Conservation (phyloP, 1,140 invertebrate species). For the Procambarus virginalis region DNA sequence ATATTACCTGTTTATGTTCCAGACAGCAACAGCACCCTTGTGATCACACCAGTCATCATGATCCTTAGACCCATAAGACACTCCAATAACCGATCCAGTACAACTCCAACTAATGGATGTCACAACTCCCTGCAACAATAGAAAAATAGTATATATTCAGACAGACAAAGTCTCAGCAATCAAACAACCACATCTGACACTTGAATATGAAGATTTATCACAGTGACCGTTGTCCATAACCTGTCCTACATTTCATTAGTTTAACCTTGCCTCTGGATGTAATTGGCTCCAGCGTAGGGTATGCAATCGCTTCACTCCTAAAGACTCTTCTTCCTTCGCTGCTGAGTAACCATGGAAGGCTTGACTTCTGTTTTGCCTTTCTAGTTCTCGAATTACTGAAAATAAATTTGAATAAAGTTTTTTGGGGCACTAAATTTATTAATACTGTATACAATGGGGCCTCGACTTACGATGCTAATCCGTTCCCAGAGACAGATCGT, state of each 20-base stretch:
- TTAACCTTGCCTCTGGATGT: not conserved
- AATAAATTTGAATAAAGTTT: not conserved
- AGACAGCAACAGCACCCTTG: conserved; percentile 52
- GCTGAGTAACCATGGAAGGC: conserved; percentile 15
- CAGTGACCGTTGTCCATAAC: too few relatives aligned
- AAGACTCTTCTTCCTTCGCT: not conserved
- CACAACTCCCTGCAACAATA: conserved; percentile 49
- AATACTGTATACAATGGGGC: too few relatives aligned
- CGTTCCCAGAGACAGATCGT: too few relatives aligned
- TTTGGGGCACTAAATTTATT: too few relatives aligned
- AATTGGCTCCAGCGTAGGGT: conserved; percentile 18
- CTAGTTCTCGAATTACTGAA: conserved; percentile 9
- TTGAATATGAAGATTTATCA: too few relatives aligned
- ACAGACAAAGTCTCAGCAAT: not conserved
- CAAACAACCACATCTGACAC: not conserved
- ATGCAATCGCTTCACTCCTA: conserved; percentile 4
- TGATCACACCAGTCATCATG: conserved; percentile 68
- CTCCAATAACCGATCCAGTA: conserved; percentile 62
- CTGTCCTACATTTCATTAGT: not conserved
- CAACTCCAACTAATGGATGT: conserved; percentile 59
- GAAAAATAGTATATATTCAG: too few relatives aligned
- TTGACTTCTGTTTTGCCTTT: conserved; percentile 8
- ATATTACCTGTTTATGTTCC: conserved; percentile 64
- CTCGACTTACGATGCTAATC: too few relatives aligned
- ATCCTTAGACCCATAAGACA: conserved; percentile 46